Base-by-base conservation (phyloP, 2,797 vertebrate genomes). In the Coracias cyanogaster region DNA sequence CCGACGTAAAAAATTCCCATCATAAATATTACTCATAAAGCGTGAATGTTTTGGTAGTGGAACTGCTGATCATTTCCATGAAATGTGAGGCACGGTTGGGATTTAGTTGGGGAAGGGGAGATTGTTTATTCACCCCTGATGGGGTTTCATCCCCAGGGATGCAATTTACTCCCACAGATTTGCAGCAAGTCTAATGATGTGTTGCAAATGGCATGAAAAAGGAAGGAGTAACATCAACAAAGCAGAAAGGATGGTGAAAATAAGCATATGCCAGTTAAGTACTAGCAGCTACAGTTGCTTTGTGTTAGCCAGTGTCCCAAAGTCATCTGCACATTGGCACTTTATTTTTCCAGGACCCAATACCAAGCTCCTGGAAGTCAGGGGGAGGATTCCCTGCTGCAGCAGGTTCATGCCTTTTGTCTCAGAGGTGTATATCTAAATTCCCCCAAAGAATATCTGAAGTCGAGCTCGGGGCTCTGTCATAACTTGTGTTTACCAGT, bases 21-120 rank as follows among this genome's bases (percentile, higher is more conserved):
- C 90, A 54, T 97, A 97, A 97, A 96, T 97, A 97, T 96, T 97
- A 94, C 90, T 97, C 95, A 97, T 90, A 93, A 96, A 90, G 80
- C 39, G 18, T 97, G 93, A 97, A 93, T 97, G 91, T 97, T 97
- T 97, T 96, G 94, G 85, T 95, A 97, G 89, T 82, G 66, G 86
- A 90, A 85, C 73, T 86, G 83, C 69, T 96, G 93, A 92, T 96
- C 84, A 85, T 91, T 96, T 97, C 97, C 94, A 92, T 96, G 95
- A 97, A 97, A 95, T 96, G 91, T 86, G 80, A 95, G 89, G 93
- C 94, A 65, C 82, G 45, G 16, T 57, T 91, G 93, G 89, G 90
- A 95, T 92, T 95, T 93, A 15, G 8, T 33, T 86, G 84, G 51
- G 93, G 84, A 94, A 93, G 51, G 35, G 86, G 78, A 90, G 86